phyloP scores from a whole-genome alignment of 92 coral and sea anemone species.

The Ricordea florida region DNA sequence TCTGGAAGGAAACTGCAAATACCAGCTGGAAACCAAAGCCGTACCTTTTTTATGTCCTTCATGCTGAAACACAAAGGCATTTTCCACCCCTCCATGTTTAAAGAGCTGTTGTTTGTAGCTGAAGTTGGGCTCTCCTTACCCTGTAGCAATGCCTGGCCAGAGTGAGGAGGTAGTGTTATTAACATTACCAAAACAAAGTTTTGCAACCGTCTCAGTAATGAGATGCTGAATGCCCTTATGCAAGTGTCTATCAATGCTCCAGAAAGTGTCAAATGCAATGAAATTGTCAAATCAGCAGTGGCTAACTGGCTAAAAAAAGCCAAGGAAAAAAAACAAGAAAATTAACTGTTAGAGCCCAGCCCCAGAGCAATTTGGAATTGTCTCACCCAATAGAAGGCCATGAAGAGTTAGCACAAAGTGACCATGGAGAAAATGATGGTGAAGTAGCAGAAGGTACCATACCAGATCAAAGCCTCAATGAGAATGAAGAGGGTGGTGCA shows the following conservation, averaged over 20 bases:
- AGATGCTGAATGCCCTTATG: slow-evolving; percentile 6
- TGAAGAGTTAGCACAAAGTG: neutral
- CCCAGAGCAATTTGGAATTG: neutral
- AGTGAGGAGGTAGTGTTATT: slow-evolving; percentile 10
- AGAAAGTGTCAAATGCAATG: neutral
- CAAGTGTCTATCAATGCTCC: slow-evolving; percentile 14
- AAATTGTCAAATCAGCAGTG: neutral
- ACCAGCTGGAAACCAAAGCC: slow-evolving; percentile 4
- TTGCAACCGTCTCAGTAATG: slow-evolving; percentile 2
- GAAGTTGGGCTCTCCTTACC: slow-evolving; percentile 17
- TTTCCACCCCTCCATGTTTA: slow-evolving; percentile 22
- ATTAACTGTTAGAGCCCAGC: neutral
- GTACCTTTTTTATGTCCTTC: slow-evolving; percentile 18
- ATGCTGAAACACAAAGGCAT: slow-evolving; percentile 6
- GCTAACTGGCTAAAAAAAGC: neutral
- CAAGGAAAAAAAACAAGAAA: no score
- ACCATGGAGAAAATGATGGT: neutral
- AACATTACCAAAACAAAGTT: slow-evolving; percentile 16
- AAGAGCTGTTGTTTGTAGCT: slow-evolving; percentile 16
- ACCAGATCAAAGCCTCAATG: neutral
- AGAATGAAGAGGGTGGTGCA: neutral
- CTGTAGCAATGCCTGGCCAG: slow-evolving; percentile 16
- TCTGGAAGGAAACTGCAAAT: slow-evolving; percentile 6
- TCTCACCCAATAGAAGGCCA: neutral
- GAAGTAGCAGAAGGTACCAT: neutral